phyloP scores from a whole-genome alignment of 2,797 vertebrate species.

The Typhlichthys subterraneus region DNA sequence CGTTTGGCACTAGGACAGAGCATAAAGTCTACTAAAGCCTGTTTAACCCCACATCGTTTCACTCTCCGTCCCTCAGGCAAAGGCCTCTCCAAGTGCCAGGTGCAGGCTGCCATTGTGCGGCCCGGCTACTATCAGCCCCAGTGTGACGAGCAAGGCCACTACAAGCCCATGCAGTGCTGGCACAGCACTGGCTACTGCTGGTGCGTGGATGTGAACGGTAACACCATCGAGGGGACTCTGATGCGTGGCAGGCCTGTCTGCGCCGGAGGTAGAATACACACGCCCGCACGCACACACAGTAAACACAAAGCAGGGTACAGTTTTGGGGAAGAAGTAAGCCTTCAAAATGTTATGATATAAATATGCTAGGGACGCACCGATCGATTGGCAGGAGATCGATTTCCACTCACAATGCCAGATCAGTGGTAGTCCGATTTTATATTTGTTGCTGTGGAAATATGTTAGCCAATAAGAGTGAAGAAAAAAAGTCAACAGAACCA shows the following conservation, averaged over 20 bases:
- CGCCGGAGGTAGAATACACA: conserved; percentile 32
- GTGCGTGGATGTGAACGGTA: conserved; percentile 87
- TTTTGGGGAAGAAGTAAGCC: no score
- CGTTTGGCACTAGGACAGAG: no score
- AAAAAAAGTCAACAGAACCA: no score
- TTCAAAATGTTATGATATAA: no score
- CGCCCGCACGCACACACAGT: neutral
- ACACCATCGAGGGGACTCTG: conserved; percentile 74
- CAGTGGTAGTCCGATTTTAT: no score
- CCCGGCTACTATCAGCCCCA: conserved; percentile 78
- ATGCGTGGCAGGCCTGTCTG: conserved; percentile 62
- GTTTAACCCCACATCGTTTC: neutral
- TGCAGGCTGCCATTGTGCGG: conserved; percentile 51
- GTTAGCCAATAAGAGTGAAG: no score
- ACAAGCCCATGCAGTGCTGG: conserved; percentile 86
- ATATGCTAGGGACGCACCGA: no score
- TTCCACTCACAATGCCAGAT: no score
- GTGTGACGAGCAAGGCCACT: conserved; percentile 87
- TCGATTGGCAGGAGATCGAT: no score
- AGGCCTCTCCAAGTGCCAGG: conserved; percentile 79
- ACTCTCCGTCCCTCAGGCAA: conserved; percentile 30
- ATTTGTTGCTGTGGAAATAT: no score
- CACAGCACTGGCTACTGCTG: conserved; percentile 87
- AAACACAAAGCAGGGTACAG: no score
- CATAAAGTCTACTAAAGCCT: neutral